A percentile compares a stretch with the other conserved stretches of the same genome.
Conservation (phyloP, 1,140 invertebrate species). For the Euura saliciscinereae region DNA sequence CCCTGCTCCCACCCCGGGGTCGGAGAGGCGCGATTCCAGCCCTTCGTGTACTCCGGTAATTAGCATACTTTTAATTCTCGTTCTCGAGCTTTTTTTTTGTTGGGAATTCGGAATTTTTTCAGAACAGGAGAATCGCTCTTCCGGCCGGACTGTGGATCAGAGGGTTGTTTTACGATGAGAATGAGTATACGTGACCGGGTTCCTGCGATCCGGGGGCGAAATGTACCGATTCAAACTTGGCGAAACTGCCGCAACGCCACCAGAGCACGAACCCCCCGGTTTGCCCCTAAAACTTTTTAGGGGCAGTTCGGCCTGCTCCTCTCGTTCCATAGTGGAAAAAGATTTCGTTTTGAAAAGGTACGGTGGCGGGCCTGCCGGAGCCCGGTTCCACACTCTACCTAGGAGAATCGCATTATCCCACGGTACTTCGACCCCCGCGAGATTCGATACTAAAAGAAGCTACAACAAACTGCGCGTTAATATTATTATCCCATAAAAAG, state of each 20-base stretch:
- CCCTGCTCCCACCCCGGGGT: no score
- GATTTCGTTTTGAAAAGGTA: neutral
- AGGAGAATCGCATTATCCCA: no score
- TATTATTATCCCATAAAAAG: neutral
- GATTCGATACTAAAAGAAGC: constrained; percentile 28
- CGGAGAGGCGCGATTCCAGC: neutral
- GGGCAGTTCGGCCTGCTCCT: constrained; percentile 24
- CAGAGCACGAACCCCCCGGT: constrained; percentile 5
- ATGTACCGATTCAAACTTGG: neutral
- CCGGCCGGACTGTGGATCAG: neutral
- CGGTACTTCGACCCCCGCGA: constrained; percentile 5
- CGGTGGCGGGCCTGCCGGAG: neutral
- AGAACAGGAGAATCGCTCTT: neutral
- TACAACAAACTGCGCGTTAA: neutral
- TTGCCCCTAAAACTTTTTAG: constrained; percentile 39
- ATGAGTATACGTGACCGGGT: constrained; percentile 48
- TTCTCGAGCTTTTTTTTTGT: no score
- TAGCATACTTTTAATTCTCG: no score
- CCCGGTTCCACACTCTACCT: neutral
- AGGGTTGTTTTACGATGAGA: constrained; percentile 44
- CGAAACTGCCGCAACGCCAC: neutral
- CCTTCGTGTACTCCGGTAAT: constrained; percentile 7
- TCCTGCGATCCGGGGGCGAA: constrained; percentile 9
- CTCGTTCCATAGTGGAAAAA: neutral
- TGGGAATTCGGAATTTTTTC: no score